These are phyloP conservation scores for Epinephelus lanceolatus DNA, from an alignment of 2,113 vertebrate genomes.

Conservation along the genomic window DNA sequence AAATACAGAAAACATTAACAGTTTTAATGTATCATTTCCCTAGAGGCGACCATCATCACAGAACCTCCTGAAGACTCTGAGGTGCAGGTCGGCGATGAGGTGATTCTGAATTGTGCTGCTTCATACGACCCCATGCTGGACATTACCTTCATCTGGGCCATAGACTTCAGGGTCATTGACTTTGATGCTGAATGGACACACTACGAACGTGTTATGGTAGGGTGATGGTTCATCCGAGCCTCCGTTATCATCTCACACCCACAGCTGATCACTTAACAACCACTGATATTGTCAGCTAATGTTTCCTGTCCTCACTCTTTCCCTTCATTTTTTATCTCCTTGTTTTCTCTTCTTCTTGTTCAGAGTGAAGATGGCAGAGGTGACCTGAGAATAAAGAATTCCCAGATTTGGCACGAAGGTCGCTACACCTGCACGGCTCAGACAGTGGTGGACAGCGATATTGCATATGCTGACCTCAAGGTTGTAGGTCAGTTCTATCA, in stretches of 20 bases:
- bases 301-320: background rate
- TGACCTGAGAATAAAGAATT: constrained; percentile 91
- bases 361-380: constrained; percentile 88
- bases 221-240: background rate
- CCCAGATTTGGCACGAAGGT: constrained; percentile 92
- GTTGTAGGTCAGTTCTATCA: constrained; percentile 88
- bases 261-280: background rate
- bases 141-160: constrained; percentile 94
- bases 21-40: background rate
- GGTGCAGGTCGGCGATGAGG: constrained; percentile 91
- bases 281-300: background rate
- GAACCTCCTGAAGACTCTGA: constrained; percentile 90
- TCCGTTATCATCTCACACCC: background rate
- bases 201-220: constrained; percentile 92
- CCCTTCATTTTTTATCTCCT: background rate
- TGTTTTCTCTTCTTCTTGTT: constrained; percentile 19
- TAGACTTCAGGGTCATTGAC: constrained; percentile 94
- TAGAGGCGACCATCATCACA: constrained; percentile 93
- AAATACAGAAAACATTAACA: background rate
- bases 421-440: constrained; percentile 94
- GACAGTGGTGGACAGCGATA: constrained; percentile 96
- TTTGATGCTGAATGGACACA: constrained; percentile 90
- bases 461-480: constrained; percentile 91
- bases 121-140: constrained; percentile 93
- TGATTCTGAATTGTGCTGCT: constrained; percentile 92